phyloP scores from a whole-genome alignment of 2,888 invertebrate species.

The Eupsilia transversa region DNA sequence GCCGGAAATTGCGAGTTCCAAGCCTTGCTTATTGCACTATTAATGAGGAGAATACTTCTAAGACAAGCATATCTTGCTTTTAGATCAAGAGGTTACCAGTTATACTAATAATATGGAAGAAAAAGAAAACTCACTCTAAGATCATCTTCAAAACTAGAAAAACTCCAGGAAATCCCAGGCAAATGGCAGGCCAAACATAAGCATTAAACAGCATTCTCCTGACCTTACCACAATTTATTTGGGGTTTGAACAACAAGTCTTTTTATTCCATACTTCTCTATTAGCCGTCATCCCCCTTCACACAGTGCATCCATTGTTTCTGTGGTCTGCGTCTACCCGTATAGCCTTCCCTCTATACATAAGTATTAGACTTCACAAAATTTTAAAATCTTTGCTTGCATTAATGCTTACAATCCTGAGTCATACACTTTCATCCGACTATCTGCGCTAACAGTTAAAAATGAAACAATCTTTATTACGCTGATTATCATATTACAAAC shows the following conservation, averaged over 20 bases:
- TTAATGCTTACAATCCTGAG: neutral
- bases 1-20: neutral
- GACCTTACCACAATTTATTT: neutral
- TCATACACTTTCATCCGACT: slow-evolving; percentile 23
- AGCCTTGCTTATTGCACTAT: neutral
- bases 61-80: too few relatives aligned
- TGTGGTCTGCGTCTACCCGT: neutral
- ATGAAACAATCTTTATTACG: slow-evolving; percentile 51
- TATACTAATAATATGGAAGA: neutral
- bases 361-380: neutral
- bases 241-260: neutral
- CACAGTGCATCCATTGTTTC: neutral
- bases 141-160: neutral
- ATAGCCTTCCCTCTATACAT: neutral
- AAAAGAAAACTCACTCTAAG: too few relatives aligned
- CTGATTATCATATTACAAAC: slow-evolving; percentile 58
- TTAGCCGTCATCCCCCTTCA: neutral
- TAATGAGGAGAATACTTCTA: neutral
- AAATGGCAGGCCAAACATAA: neutral
- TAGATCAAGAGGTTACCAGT: neutral
- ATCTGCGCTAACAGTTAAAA: slow-evolving; percentile 34
- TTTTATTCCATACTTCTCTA: neutral
- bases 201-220: neutral
- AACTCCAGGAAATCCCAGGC: neutral
- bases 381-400: neutral